Evolutionary conservation across 2,888 invertebrate genomes (phyloP).

Genomic region (Chrysolina oricalcia): DNA sequence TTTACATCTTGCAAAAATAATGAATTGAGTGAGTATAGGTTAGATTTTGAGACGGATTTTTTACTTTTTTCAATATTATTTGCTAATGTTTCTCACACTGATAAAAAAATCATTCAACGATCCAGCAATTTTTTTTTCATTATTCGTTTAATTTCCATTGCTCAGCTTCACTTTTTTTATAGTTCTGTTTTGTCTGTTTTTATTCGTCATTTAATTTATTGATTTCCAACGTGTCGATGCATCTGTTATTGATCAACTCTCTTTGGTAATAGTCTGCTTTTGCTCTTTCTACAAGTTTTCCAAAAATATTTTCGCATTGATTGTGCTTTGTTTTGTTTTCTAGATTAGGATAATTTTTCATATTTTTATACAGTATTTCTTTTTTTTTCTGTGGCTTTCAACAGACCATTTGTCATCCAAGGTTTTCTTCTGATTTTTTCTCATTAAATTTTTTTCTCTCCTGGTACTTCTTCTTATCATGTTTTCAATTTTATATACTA

Average conservation of each 20-base stretch:
- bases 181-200: not conserved
- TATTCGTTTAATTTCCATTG: not conserved
- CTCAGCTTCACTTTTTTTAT: not conserved
- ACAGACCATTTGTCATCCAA: constrained; percentile 10
- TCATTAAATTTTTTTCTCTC: not conserved
- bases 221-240: not conserved
- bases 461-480: too few species aligned
- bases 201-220: not conserved
- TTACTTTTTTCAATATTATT: not conserved
- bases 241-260: not conserved
- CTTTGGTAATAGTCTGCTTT: not conserved
- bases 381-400: constrained; percentile 13
- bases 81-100: not conserved
- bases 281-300: not conserved
- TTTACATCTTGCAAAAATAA: not conserved
- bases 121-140: not conserved
- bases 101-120: not conserved
- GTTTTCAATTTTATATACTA: too few species aligned
- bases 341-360: not conserved
- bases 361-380: not conserved
- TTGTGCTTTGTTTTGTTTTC: not conserved
- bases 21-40: not conserved
- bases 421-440: not conserved
- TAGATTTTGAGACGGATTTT: not conserved
- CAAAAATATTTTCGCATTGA: constrained; percentile 9